Percentiles rank a stretch among this genome's conserved stretches.
These are phyloP conservation scores for Palaemon carinicauda DNA, from an alignment of 1,140 invertebrate genomes.

Conservation along the genomic window DNA sequence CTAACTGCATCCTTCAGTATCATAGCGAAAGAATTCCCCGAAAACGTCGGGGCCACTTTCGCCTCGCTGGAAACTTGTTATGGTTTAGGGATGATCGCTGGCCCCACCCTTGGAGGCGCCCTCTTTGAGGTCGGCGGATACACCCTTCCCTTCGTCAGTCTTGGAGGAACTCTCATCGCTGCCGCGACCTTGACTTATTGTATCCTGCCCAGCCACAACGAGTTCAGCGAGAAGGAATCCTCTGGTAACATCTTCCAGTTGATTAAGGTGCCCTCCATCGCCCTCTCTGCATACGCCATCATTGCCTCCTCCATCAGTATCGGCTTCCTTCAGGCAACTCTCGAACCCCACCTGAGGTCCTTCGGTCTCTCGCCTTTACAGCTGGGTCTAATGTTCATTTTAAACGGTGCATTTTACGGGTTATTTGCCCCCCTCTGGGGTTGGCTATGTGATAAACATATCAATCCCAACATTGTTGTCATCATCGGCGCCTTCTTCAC, in stretches of 20 bases:
- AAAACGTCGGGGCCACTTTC: slow-evolving; percentile 89
- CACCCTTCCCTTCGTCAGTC: slow-evolving; percentile 83
- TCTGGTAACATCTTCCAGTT: slow-evolving; percentile 56
- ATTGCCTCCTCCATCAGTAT: slow-evolving; percentile 81
- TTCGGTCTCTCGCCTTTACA: slow-evolving; percentile 77
- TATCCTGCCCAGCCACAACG: slow-evolving; percentile 74
- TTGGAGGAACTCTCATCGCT: slow-evolving; percentile 79
- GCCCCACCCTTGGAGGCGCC: slow-evolving; percentile 83
- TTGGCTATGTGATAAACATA: slow-evolving; percentile 76
- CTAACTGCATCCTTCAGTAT: slow-evolving; percentile 92
- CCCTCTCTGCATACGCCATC: slow-evolving; percentile 74
- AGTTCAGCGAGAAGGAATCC: slow-evolving; percentile 49
- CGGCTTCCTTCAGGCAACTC: slow-evolving; percentile 81
- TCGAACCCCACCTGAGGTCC: slow-evolving; percentile 82
- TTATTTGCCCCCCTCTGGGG: slow-evolving; percentile 83
- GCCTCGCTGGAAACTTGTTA: slow-evolving; percentile 89
- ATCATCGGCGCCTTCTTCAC: slow-evolving; percentile 47
- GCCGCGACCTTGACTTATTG: slow-evolving; percentile 79
- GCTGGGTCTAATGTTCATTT: slow-evolving; percentile 85
- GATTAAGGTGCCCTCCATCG: slow-evolving; percentile 63
- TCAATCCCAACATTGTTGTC: slow-evolving; percentile 35
- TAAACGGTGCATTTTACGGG: slow-evolving; percentile 86
- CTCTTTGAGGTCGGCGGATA: slow-evolving; percentile 85
- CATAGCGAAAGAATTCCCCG: slow-evolving; percentile 90
- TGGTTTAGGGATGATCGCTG: slow-evolving; percentile 86